Evolutionary conservation across 2,888 invertebrate genomes (phyloP).

Genomic region (Lagria hirta): DNA sequence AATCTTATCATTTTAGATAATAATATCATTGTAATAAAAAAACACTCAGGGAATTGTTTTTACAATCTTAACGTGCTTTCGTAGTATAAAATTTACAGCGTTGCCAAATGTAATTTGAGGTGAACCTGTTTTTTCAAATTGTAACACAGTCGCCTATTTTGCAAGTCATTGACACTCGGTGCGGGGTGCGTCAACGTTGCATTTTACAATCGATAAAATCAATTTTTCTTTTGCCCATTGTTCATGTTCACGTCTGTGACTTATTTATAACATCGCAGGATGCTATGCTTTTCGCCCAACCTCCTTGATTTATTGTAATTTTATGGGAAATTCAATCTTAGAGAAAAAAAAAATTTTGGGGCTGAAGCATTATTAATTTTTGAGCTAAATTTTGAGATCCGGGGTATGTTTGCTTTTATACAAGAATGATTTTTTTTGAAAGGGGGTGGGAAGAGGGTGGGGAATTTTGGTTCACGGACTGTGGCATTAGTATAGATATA

Average conservation of each 20-base stretch:
- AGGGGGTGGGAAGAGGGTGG: conserved; percentile 3
- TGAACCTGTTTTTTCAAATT: conserved; percentile 22
- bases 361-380: too few relatives aligned
- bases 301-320: conserved; percentile 8
- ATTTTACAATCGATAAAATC: conserved; percentile 12
- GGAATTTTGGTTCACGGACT: conserved; percentile 1
- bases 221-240: conserved; percentile 3
- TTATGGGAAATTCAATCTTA: too few relatives aligned
- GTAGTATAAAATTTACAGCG: too few relatives aligned
- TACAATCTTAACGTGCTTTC: too few relatives aligned
- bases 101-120: conserved; percentile 7
- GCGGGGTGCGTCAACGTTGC: neutral
- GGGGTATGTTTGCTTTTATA: conserved; percentile 3
- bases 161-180: conserved; percentile 26
- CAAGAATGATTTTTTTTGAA: neutral
- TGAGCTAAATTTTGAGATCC: too few relatives aligned
- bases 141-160: conserved; percentile 23
- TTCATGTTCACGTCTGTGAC: neutral
- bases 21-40: too few relatives aligned
- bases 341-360: too few relatives aligned
- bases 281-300: conserved; percentile 4
- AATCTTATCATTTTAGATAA: too few relatives aligned
- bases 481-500: too few relatives aligned
- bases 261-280: neutral
- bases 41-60: too few relatives aligned